Evolutionary conservation across 2,888 invertebrate species (phyloP).

Genomic region (Ptychoptera contaminata): DNA sequence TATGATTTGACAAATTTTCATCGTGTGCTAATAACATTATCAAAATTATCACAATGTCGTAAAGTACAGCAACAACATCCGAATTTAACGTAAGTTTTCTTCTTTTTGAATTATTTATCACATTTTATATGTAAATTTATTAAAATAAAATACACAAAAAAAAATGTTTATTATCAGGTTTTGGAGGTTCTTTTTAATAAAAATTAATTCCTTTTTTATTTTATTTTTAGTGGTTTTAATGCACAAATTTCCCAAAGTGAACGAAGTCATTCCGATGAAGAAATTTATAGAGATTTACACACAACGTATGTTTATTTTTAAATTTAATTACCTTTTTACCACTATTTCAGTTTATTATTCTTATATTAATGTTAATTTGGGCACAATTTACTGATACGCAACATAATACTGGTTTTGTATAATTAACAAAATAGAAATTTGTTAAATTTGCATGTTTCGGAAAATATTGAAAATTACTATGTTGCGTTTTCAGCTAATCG

Average conservation of each 20-base stretch:
- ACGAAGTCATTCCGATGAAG: slow-evolving; percentile 64
- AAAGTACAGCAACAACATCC: slow-evolving; percentile 37
- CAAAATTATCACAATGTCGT: slow-evolving; percentile 69
- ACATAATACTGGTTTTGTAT: no score
- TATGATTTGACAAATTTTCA: slow-evolving; percentile 93
- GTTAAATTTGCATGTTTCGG: no score
- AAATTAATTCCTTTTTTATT: slow-evolving; percentile 7
- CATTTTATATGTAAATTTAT: not conserved
- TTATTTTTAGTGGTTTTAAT: slow-evolving; percentile 56
- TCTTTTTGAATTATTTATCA: not conserved
- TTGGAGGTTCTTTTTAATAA: no score
- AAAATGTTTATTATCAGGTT: no score
- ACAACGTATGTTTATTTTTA: slow-evolving; percentile 48
- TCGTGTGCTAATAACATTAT: slow-evolving; percentile 78
- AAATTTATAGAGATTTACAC: slow-evolving; percentile 70
- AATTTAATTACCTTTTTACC: not conserved
- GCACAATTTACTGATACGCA: no score
- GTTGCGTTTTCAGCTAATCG: no score
- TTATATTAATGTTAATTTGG: no score
- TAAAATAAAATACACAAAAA: no score
- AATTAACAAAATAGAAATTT: no score
- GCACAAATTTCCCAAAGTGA: slow-evolving; percentile 40
- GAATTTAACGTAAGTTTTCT: slow-evolving; percentile 56
- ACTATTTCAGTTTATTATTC: no score
- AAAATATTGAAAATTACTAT: no score